A percentile compares a stretch with the other conserved stretches of the same genome.
Evolutionary conservation across 2,888 invertebrate genomes (phyloP).

Genomic region (Rhodophaea formosa): DNA sequence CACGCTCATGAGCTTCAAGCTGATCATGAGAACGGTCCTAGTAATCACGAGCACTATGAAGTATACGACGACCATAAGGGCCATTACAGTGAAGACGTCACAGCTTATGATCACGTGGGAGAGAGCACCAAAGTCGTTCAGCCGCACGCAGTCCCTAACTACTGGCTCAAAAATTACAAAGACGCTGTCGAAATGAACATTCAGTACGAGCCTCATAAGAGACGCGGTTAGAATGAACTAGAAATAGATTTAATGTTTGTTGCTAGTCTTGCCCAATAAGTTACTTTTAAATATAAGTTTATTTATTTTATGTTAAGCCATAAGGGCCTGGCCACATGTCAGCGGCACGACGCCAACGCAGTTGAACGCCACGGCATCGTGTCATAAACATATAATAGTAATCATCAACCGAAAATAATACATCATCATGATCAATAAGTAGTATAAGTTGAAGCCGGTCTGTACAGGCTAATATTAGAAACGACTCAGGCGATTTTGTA

Average conservation of each 20-base stretch:
- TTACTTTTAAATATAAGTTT: background rate
- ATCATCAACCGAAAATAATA: too few species aligned
- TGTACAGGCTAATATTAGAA: too few species aligned
- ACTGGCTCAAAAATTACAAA: constrained; percentile 18
- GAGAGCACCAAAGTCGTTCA: background rate
- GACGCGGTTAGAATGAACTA: background rate
- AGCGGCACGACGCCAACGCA: too few species aligned
- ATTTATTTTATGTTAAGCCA: background rate
- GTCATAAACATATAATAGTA: too few species aligned
- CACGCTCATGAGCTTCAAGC: constrained; percentile 5
- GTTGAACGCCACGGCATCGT: too few species aligned
- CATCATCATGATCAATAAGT: too few species aligned
- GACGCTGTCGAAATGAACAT: constrained; percentile 24
- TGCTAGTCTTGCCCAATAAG: constrained; percentile 15
- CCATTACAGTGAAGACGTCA: constrained; percentile 28
- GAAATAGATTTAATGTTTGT: background rate
- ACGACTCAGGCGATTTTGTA: too few species aligned
- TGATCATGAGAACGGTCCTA: background rate
- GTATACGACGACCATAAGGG: constrained; percentile 27
- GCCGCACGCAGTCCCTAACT: background rate
- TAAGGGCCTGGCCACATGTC: too few species aligned
- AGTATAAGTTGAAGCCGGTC: too few species aligned
- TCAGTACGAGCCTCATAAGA: constrained; percentile 22
- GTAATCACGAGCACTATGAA: background rate
- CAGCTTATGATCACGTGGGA: background rate